phyloP scores from a whole-genome alignment of 2,888 invertebrate genomes.

The Scaptomyza parva region DNA sequence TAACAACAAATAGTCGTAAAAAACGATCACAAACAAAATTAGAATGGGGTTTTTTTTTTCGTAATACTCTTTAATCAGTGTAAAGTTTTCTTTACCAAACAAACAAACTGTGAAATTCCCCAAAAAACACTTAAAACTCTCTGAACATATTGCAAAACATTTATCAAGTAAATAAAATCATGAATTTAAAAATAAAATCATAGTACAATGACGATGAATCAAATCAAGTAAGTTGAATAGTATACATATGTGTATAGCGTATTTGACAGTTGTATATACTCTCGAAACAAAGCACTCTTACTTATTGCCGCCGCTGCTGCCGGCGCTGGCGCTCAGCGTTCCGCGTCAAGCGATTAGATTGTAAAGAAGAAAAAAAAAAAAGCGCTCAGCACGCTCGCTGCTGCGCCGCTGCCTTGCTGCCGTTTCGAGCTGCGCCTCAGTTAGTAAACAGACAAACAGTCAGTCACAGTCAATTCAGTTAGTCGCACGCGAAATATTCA shows the following conservation, averaged over 20 bases:
- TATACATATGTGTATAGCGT: constrained; percentile 9
- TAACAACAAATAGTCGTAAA: background rate
- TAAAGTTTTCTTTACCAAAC: too few species aligned
- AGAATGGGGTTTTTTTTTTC: background rate
- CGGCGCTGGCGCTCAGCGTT: constrained; percentile 46
- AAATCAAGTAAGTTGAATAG: background rate
- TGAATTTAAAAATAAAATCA: background rate
- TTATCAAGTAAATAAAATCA: too few species aligned
- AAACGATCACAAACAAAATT: constrained; percentile 1
- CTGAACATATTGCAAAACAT: background rate
- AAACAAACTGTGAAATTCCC: too few species aligned
- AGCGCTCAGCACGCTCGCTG: constrained; percentile 44
- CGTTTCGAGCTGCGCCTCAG: constrained; percentile 40
- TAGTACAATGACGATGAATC: background rate
- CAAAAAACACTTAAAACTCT: background rate
- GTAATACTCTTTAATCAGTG: background rate
- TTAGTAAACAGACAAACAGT: constrained; percentile 50
- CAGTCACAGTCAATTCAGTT: constrained; percentile 48
- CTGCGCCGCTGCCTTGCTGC: constrained; percentile 6
- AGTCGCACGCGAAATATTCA: constrained; percentile 71
- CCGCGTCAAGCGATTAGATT: constrained; percentile 67
- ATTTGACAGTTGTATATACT: background rate
- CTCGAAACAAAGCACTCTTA: background rate
- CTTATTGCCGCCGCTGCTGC: constrained; percentile 22
- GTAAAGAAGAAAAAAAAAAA: constrained; percentile 41